Conservation (phyloP, 1,140 invertebrate species). For the Aphelinus atriplicis region DNA sequence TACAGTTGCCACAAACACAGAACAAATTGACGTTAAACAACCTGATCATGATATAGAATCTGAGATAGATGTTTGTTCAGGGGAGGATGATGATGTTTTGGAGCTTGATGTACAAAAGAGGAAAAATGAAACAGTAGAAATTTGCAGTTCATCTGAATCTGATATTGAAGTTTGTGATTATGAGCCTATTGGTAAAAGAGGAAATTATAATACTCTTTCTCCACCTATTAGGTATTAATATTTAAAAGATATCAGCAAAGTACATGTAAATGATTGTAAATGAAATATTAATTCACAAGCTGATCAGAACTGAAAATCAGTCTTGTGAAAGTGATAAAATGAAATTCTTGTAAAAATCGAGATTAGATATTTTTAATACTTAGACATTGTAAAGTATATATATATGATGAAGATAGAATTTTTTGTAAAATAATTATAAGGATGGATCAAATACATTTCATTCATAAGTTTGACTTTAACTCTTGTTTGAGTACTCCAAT, state of each 20-base stretch:
- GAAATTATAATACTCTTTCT: conserved; percentile 41
- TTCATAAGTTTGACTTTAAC: neutral
- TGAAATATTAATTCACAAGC: conserved; percentile 6
- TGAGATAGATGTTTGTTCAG: conserved; percentile 54
- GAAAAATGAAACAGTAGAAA: conserved; percentile 44
- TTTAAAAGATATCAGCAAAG: conserved; percentile 7
- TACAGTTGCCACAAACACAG: conserved; percentile 1
- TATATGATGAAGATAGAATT: neutral
- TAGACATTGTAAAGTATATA: conserved; percentile 11
- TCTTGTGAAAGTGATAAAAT: too few relatives aligned
- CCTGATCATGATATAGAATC: conserved; percentile 50
- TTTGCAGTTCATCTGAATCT: conserved; percentile 49
- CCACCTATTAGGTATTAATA: conserved; percentile 36
- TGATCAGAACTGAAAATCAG: too few relatives aligned
- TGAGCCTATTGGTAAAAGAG: conserved; percentile 49
- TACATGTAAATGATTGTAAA: conserved; percentile 34
- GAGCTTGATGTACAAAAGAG: conserved; percentile 47
- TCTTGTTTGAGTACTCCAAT: too few relatives aligned
- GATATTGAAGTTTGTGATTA: conserved; percentile 53
- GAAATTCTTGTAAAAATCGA: neutral
- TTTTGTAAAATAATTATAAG: conserved; percentile 10
- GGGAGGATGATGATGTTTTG: conserved; percentile 53
- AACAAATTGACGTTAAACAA: conserved; percentile 37
- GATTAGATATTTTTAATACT: neutral
- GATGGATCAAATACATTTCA: conserved; percentile 25